Evolutionary conservation across 1,140 invertebrate species (phyloP), one percentile per base, ranked within the genome.

Genomic region (Archegozetes longisetosus): DNA sequence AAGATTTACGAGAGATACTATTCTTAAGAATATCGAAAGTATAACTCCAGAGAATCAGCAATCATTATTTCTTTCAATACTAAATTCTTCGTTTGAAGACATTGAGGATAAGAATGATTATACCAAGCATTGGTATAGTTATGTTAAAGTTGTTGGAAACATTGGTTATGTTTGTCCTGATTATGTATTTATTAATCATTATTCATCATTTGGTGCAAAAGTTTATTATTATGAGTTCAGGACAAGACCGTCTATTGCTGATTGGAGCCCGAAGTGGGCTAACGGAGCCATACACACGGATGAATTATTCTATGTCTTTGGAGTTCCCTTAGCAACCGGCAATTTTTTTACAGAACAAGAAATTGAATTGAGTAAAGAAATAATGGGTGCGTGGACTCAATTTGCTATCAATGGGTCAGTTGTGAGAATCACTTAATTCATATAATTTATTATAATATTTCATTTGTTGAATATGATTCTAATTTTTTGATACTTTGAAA

Each of bases 211-310:
- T 23, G 85, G 87, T 2, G 85, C 88, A 70, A 84, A 85, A 66
- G 88, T 94, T 24, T 97, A 89, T 74, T 91, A 89, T 78, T 98
- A 97, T 72, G 88, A 90, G 69, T 97, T 88, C 72, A 88, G 84
- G 61, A 88, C 96, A 68, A 80, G 90, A 62, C 88, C 85, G 23
- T 74, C 79, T 63, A 78, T 80, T 57, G 89, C 86, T 70, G 84
- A 84, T 0, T 96, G 92, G 92, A n/a, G 9, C 23, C 92, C 91
- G 0, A 80, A 81, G 52, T 97, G 92, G 92, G 90, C 91, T 61
- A 90, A 90, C 60, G 92, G 92, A 6, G 88, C 90, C 0, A 83
- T 96, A 78, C 93, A 97, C 71, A 92, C 83, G 0, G 91, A 96
- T 72, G 93, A 97, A 73, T 94, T 98, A 62, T 86, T 81, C 68